Base-by-base conservation (phyloP, 2,113 vertebrate species). In the Megaceryle torquata region DNA sequence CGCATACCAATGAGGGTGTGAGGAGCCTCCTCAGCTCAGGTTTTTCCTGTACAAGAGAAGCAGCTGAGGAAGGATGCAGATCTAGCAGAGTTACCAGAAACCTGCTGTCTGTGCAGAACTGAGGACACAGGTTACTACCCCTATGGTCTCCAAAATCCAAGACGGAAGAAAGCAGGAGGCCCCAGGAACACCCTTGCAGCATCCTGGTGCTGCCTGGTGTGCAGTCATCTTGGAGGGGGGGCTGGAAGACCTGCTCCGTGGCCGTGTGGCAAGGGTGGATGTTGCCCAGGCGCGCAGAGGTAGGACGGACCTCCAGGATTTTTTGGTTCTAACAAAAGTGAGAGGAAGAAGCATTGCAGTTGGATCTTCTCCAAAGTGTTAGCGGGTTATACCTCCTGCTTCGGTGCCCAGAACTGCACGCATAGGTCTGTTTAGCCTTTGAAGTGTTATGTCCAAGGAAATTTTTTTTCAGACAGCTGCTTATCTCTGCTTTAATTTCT, bases 321-420 rank as follows among this genome's bases (percentile, higher is more conserved):
- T 2, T 8, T 59, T 59, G 10, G 14, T 13, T 9, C 3, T 6
- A 24, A 29, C 2, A 19, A 13, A 41, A 14, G 41, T 1, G 25
- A 35, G 53, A 37, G 37, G 61, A 28, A 13, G 60, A 18, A 26
- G 37, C 44, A 13, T 67, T 10, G 35, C 5, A 33, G 46, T 44
- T 28, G 2, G 16, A 31, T 29, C 50, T 29, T 50, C 25, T 31
- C 59, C 4, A 26, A 41, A 48, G 64, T n/a, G 4, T 9, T 20
- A 7, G 11, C 33, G 2, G 12, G 11, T 7, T 21, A 4, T 5
- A 26, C 19, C 19, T 28, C n/a, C 26, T 15, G 8, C 63, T 28
- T 46, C 41, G 1, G 18, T 3, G 19, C 2, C 41, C 24, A 1
- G 17, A 7, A 4, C 53, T 25, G 54, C 11, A 1, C 2, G 6